Evolutionary conservation across 2,113 vertebrate species (phyloP).

Genomic region (Malurus cyaneus): DNA sequence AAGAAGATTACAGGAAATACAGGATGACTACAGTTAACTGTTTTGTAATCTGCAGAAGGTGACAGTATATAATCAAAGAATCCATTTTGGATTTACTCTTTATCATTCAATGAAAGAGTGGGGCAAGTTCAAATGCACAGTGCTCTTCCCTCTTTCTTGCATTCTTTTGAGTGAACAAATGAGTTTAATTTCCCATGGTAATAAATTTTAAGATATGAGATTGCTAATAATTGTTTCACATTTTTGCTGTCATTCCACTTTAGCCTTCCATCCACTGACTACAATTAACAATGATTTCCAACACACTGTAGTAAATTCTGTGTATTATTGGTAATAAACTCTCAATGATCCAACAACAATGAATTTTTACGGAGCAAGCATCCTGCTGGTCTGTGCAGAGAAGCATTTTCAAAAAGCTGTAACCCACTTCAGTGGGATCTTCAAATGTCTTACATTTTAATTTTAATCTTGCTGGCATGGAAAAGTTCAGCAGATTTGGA

Average conservation of each 20-base stretch:
- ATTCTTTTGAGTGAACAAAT: fast-evolving
- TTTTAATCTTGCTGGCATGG: not conserved
- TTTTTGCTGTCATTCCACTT: not conserved
- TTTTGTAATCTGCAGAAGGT: not conserved
- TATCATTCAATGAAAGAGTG: not conserved
- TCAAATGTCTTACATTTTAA: not conserved
- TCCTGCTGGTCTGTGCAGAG: not conserved
- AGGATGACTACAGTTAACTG: not conserved
- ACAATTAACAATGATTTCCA: not conserved
- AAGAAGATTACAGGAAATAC: not conserved
- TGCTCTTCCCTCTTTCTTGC: not conserved
- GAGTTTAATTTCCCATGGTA: not conserved
- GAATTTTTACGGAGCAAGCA: not conserved
- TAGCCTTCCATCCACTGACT: not conserved
- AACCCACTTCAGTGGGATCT: not conserved
- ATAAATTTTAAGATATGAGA: not conserved
- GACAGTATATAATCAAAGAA: not conserved
- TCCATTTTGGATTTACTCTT: not conserved
- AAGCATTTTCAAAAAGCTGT: not conserved
- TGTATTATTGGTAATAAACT: not conserved
- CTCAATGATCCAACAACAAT: not conserved
- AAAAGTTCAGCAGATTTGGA: not conserved
- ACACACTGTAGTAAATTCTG: not conserved
- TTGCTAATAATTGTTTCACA: not conserved
- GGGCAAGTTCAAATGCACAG: not conserved